These are phyloP conservation scores for Lampropteryx suffumata DNA, from an alignment of 2,888 invertebrate species.

Conservation along the genomic window DNA sequence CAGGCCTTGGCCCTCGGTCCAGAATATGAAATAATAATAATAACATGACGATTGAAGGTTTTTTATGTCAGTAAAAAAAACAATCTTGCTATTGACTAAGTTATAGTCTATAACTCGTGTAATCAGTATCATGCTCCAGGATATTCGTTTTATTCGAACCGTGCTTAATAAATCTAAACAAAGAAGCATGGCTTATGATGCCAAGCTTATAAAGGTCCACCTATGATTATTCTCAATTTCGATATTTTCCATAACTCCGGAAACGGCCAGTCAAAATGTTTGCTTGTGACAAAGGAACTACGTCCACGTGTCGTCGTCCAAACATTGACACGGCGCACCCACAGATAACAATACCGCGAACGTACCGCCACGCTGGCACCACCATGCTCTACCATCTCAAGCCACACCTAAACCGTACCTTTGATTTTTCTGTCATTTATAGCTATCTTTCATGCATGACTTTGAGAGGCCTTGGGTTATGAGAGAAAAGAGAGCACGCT, in stretches of 20 bases:
- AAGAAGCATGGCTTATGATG: too few relatives aligned
- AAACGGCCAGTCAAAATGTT: constrained; percentile 48
- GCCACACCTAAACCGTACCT: constrained; percentile 24
- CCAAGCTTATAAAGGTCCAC: background rate
- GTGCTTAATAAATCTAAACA: too few relatives aligned
- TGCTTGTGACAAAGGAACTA: constrained; percentile 50
- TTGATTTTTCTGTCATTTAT: constrained; percentile 10
- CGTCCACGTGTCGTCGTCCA: constrained; percentile 49
- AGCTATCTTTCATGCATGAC: constrained; percentile 2
- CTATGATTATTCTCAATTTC: constrained; percentile 16
- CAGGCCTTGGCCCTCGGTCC: too few relatives aligned
- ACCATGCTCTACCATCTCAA: constrained; percentile 42
- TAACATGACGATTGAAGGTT: too few relatives aligned
- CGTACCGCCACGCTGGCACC: constrained; percentile 36
- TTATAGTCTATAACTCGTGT: too few relatives aligned
- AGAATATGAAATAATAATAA: too few relatives aligned
- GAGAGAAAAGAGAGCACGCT: background rate
- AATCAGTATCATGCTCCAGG: too few relatives aligned
- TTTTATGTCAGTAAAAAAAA: too few relatives aligned
- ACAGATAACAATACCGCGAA: constrained; percentile 68
- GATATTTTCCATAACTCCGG: constrained; percentile 32
- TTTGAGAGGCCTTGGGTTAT: constrained; percentile 12
- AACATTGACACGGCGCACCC: constrained; percentile 54
- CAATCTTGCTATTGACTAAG: too few relatives aligned
- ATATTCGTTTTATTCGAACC: too few relatives aligned